phyloP scores from a whole-genome alignment of 2,113 vertebrate genomes.

The Tupaia chinensis region DNA sequence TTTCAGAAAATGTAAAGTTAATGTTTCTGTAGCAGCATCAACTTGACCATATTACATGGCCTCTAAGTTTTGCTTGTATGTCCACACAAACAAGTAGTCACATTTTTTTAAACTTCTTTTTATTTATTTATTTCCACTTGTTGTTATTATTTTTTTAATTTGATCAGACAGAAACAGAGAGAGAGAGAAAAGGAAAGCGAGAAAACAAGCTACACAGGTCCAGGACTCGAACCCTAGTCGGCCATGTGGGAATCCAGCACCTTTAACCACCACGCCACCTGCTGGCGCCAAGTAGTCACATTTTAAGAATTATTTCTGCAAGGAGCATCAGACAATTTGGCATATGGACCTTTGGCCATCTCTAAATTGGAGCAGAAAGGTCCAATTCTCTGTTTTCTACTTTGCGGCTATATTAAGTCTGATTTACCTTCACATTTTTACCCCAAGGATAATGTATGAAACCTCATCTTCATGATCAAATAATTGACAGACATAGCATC shows the following conservation, averaged over 20 bases:
- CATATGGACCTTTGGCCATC: background rate
- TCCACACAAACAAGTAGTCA: background rate
- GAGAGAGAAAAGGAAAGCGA: too few species aligned
- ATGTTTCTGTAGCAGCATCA: background rate
- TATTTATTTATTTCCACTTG: too few species aligned
- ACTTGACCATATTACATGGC: background rate
- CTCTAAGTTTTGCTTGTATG: background rate
- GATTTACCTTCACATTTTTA: background rate
- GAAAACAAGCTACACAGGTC: too few species aligned
- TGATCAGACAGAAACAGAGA: too few species aligned
- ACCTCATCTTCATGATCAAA: constrained; percentile 20
- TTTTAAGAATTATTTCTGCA: background rate
- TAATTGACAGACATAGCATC: constrained; percentile 26
- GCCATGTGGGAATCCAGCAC: too few species aligned
- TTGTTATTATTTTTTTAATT: too few species aligned
- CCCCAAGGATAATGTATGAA: constrained; percentile 8
- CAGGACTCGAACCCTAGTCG: too few species aligned
- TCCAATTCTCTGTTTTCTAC: background rate
- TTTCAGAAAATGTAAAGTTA: constrained; percentile 45
- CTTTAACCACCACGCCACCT: too few species aligned
- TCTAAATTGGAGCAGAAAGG: background rate
- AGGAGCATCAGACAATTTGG: background rate
- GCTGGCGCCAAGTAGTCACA: background rate
- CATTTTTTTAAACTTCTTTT: background rate
- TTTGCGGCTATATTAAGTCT: background rate